Percentiles rank a stretch among this genome's conserved stretches.
Conservation (phyloP, 2,113 vertebrate species). For the Hucho hucho region DNA sequence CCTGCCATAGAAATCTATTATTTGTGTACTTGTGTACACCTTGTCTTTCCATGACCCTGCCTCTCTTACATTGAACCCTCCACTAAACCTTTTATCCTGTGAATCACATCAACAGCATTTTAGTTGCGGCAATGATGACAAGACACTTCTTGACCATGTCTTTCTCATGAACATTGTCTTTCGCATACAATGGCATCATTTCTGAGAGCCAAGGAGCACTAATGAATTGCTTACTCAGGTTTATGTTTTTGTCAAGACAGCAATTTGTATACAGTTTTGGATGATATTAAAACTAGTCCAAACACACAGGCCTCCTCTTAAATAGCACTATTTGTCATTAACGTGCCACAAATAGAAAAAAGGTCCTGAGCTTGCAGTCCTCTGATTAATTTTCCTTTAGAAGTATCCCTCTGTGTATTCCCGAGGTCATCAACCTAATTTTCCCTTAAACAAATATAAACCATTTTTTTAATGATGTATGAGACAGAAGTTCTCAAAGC, state of each 20-base stretch:
- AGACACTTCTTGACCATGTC: too few species aligned
- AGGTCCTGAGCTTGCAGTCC: conserved; percentile 9
- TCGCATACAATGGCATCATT: neutral
- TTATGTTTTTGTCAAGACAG: too few species aligned
- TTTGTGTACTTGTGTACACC: too few species aligned
- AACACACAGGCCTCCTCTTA: conserved; percentile 24
- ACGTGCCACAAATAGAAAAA: conserved; percentile 14
- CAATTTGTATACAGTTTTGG: neutral
- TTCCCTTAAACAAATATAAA: conserved; percentile 36
- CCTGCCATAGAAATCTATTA: too few species aligned
- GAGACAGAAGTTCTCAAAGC: conserved; percentile 2
- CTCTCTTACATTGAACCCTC: too few species aligned
- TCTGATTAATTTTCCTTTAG: conserved; percentile 30
- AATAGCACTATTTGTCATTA: conserved; percentile 19
- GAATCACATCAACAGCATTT: too few species aligned
- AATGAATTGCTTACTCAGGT: too few species aligned
- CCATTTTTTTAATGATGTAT: conserved; percentile 14
- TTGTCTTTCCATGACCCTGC: too few species aligned
- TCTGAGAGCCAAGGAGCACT: neutral
- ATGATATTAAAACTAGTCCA: conserved; percentile 22
- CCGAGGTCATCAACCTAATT: conserved; percentile 39
- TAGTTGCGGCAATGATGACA: too few species aligned
- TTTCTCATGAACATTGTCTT: too few species aligned
- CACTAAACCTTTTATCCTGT: too few species aligned
- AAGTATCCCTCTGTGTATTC: conserved; percentile 23